phyloP scores from a whole-genome alignment of 2,797 vertebrate species.

The Falco novaeseelandiae region DNA sequence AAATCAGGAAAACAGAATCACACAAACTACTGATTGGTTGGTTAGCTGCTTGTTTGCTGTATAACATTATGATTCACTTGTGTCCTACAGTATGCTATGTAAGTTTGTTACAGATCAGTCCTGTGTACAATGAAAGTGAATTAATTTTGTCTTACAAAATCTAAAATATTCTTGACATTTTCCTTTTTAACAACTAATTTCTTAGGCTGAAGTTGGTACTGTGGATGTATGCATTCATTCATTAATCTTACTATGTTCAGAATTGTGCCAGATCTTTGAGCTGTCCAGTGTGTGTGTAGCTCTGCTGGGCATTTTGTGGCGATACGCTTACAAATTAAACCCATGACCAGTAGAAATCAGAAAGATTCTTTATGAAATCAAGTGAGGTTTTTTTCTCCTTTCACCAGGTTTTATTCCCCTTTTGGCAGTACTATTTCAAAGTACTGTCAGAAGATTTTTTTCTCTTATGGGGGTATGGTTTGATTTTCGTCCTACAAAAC shows the following conservation, averaged over 20 bases:
- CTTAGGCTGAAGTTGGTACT: background rate
- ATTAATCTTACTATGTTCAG: background rate
- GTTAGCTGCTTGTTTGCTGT: background rate
- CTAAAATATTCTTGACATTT: background rate
- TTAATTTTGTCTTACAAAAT: background rate
- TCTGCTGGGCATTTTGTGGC: background rate
- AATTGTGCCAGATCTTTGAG: background rate
- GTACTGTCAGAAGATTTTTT: background rate
- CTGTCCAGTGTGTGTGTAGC: too few relatives aligned
- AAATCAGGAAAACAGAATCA: background rate
- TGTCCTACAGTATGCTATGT: accelerated
- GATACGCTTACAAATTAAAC: background rate
- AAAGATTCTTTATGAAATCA: background rate
- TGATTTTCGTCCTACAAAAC: background rate
- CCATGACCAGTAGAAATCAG: background rate
- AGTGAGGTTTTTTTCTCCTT: background rate
- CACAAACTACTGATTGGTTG: background rate
- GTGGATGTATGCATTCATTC: background rate
- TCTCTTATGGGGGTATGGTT: background rate
- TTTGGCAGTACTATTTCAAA: background rate
- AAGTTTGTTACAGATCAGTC: background rate
- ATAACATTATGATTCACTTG: background rate
- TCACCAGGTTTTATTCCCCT: background rate
- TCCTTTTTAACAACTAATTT: background rate
- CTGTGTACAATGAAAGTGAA: background rate